Evolutionary conservation across 2,888 invertebrate genomes (phyloP), one percentile per base, ranked within the genome.

Genomic region (Punctoribates punctum): DNA sequence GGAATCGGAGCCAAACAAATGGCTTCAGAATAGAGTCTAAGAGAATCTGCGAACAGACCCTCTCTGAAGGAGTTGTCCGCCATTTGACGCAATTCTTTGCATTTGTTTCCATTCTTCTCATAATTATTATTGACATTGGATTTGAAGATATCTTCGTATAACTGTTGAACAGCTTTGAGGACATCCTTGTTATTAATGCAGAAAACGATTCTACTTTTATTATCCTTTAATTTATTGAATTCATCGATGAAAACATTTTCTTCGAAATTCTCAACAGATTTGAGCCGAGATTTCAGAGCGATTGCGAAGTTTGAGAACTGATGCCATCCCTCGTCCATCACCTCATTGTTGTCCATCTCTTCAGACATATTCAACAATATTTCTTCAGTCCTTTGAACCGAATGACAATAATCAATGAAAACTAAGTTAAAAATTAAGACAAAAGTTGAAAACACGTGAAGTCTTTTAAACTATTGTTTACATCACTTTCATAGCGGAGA

Each of bases 1-100:
- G 72, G 72, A 75, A 42, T 15, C 17, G 75, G 65, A 25, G 75
- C 62, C 29, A 62, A 75, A 48, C 62, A 34, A n/a, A 75, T 75
- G 60, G 75, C 38, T 13, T 75, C 20, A 1, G 65, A 62, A 23
- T 75, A 75, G 0, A 34, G n/a, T 62, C 60, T 34, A 0, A 75
- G 3, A 15, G 60, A 34, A 0, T 75, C 38, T 0, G 20, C 65
- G 15, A 60, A 75, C 20, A 62, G 23, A 13, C 62, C 60, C 5
- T 65, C 25, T 42, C 20, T 75, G 27, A 65, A 75, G 38, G 42
- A 65, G 1, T 75, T 11, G 27, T 42, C 42, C 0, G 62, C 75
- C 6, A 8, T 42, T 60, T 23, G 17, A 13, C 62, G 60, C 9
- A 65, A 23, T 75, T 75, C 29, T 29, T 38, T 62, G 15, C 38